Evolutionary conservation across 2,113 vertebrate species (phyloP).

Genomic region (Pseudois nayaur): DNA sequence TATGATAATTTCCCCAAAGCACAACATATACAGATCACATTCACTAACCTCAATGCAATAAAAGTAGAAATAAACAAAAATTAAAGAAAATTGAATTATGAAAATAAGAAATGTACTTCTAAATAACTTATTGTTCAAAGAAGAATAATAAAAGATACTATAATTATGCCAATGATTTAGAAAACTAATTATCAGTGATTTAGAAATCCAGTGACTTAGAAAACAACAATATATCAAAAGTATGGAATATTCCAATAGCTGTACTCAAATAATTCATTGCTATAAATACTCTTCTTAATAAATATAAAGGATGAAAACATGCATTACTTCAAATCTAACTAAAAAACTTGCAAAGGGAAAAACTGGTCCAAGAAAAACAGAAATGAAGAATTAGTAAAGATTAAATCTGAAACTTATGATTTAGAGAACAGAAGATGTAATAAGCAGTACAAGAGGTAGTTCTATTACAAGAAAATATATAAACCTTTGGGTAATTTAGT

Average conservation of each 20-base stretch:
- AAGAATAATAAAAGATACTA: neutral
- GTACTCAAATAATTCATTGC: neutral
- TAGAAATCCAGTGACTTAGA: constrained; percentile 13
- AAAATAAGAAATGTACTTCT: neutral
- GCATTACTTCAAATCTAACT: constrained; percentile 2
- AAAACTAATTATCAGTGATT: neutral
- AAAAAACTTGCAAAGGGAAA: neutral
- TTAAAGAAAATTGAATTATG: neutral
- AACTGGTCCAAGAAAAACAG: constrained; percentile 7
- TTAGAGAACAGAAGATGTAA: neutral
- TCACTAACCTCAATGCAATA: neutral
- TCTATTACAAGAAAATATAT: neutral
- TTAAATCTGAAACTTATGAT: constrained; percentile 30
- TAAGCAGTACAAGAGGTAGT: neutral
- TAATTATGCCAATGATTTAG: constrained; percentile 13
- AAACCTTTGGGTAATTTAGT: neutral
- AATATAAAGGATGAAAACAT: constrained; percentile 6
- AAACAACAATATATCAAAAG: neutral
- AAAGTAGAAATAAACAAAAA: neutral
- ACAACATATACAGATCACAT: neutral
- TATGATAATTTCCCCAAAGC: neutral
- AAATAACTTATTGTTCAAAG: neutral
- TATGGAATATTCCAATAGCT: neutral
- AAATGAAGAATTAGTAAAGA: constrained; percentile 30
- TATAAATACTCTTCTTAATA: neutral